A percentile compares a stretch with the other conserved stretches of the same genome.
Conservation (phyloP, 1,140 invertebrate genomes). For the Acyrthosiphon pisum region DNA sequence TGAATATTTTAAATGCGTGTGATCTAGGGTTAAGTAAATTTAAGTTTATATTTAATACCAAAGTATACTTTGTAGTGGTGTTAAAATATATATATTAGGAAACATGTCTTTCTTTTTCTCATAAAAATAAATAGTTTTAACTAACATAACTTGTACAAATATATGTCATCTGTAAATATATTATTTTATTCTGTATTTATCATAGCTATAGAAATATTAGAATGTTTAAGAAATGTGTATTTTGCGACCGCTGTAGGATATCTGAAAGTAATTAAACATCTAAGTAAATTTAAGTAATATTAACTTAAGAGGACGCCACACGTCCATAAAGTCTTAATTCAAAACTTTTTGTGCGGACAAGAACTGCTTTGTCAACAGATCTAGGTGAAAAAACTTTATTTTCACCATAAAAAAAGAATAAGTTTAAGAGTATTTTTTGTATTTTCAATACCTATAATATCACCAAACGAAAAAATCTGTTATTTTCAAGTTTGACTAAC, state of each 20-base stretch:
- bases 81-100: not conserved
- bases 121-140: not conserved
- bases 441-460: not conserved
- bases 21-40: too few relatives aligned
- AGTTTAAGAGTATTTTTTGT: not conserved
- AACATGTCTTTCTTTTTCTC: not conserved
- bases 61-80: not conserved
- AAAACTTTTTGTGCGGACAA: not conserved
- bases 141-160: conserved; percentile 17
- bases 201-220: not conserved
- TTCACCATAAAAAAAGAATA: not conserved
- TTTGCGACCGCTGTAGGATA: conserved; percentile 54
- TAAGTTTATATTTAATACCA: too few relatives aligned
- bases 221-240: conserved; percentile 27
- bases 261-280: conserved; percentile 48
- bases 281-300: not conserved
- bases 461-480: not conserved
- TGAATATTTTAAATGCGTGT: too few relatives aligned
- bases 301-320: not conserved
- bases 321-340: not conserved
- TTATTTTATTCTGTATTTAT: not conserved
- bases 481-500: not conserved
- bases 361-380: not conserved
- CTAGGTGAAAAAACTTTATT: not conserved
- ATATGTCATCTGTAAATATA: not conserved